Conservation (phyloP, 2,113 vertebrate species). For the Limnothrissa miodon region DNA sequence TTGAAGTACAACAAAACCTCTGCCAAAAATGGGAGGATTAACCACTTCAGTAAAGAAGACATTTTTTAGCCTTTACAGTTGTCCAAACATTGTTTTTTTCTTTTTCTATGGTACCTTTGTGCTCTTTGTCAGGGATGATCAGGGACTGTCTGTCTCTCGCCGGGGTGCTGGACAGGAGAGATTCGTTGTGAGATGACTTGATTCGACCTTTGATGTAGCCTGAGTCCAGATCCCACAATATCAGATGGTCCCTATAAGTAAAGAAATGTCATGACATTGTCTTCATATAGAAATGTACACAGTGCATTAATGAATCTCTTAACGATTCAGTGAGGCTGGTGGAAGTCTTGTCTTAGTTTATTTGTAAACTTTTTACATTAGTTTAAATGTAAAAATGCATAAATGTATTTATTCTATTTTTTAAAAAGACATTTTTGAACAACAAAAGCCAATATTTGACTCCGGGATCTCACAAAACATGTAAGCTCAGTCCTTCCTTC, state of each 20-base stretch:
- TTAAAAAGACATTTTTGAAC: too few relatives aligned
- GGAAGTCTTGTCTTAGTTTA: too few relatives aligned
- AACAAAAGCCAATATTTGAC: too few relatives aligned
- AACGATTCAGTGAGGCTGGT: too few relatives aligned
- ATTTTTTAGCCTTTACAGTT: too few relatives aligned
- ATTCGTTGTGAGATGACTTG: slow-evolving; percentile 58
- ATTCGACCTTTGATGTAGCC: slow-evolving; percentile 65
- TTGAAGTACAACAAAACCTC: neutral
- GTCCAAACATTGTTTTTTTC: neutral
- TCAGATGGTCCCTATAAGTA: slow-evolving; percentile 66
- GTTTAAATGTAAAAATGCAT: too few relatives aligned
- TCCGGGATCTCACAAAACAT: too few relatives aligned
- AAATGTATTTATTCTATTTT: too few relatives aligned
- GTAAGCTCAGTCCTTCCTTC: too few relatives aligned
- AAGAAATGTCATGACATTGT: neutral
- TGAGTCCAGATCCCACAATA: slow-evolving; percentile 69
- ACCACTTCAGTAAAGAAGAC: too few relatives aligned
- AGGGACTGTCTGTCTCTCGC: slow-evolving; percentile 40
- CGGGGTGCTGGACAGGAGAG: slow-evolving; percentile 40
- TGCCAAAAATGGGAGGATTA: too few relatives aligned
- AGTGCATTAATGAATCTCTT: neutral
- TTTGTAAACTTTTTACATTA: too few relatives aligned
- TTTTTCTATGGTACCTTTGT: slow-evolving; percentile 32
- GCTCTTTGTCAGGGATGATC: slow-evolving; percentile 34
- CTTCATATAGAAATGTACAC: neutral